phyloP scores from a whole-genome alignment of 2,888 invertebrate genomes.

The Panzeria rudis region DNA sequence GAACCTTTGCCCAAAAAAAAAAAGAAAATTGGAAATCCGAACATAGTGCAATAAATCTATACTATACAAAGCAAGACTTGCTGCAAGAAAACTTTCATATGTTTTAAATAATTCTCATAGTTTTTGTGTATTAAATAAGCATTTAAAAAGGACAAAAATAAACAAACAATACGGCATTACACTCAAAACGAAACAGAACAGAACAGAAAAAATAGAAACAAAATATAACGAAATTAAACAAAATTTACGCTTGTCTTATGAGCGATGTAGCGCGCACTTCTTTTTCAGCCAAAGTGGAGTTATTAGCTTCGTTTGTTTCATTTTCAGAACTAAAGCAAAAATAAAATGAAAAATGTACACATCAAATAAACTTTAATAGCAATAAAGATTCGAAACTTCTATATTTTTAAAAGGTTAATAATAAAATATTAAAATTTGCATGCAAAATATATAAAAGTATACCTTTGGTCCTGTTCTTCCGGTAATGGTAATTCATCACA shows the following conservation, averaged over 20 bases:
- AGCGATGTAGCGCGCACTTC: constrained; percentile 77
- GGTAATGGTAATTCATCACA: constrained; percentile 80
- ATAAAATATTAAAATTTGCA: constrained; percentile 20
- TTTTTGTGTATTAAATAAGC: not conserved
- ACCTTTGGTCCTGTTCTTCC: constrained; percentile 77
- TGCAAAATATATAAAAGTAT: not conserved
- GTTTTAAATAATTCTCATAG: not conserved
- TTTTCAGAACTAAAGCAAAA: constrained; percentile 76
- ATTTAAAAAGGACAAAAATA: constrained; percentile 37
- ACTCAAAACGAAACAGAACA: constrained; percentile 41
- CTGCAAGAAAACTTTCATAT: no score
- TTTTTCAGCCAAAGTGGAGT: constrained; percentile 76
- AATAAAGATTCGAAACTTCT: constrained; percentile 16
- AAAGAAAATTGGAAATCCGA: no score
- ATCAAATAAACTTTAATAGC: constrained; percentile 47
- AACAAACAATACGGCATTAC: constrained; percentile 28
- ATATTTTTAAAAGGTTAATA: not conserved
- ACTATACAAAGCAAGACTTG: no score
- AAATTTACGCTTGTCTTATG: constrained; percentile 79
- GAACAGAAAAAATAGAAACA: constrained; percentile 50
- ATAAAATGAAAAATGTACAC: constrained; percentile 70
- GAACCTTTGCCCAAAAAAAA: no score
- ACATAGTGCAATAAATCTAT: no score
- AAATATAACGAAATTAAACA: constrained; percentile 61
- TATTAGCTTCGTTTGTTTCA: constrained; percentile 76